Conservation (phyloP, 2,888 invertebrate genomes). For the Polyommatus icarus region DNA sequence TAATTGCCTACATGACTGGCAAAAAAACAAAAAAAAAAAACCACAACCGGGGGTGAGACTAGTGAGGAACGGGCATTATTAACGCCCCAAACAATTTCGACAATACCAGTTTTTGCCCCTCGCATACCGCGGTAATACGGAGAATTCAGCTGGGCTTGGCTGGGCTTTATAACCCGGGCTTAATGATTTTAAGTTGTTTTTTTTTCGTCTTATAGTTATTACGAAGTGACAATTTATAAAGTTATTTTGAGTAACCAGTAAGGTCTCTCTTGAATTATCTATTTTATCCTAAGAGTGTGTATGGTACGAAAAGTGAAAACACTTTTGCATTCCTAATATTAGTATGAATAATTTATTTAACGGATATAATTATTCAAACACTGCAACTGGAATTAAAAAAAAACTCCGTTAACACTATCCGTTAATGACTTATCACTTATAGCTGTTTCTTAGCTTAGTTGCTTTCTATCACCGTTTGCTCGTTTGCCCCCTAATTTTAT, state of each 20-base stretch:
- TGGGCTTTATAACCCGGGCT: conserved; percentile 26
- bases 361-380: no score
- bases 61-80: conserved; percentile 62
- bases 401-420: no score
- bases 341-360: no score
- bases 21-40: conserved; percentile 27
- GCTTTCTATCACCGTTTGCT: no score
- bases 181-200: conserved; percentile 1
- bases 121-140: conserved; percentile 48
- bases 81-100: conserved; percentile 66
- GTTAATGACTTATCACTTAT: no score
- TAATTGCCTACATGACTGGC: conserved; percentile 14
- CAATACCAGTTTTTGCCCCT: conserved; percentile 55
- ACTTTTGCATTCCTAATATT: no score
- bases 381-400: no score
- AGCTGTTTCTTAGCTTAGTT: no score
- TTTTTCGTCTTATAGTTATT: background rate
- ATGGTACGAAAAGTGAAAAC: no score
- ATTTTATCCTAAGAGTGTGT: no score
- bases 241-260: background rate
- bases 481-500: no score
- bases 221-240: background rate
- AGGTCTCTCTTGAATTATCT: no score
- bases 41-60: conserved; percentile 42
- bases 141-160: conserved; percentile 29